These are phyloP conservation scores for Alligator mississippiensis DNA, from an alignment of 2,113 vertebrate genomes.

Conservation along the genomic window DNA sequence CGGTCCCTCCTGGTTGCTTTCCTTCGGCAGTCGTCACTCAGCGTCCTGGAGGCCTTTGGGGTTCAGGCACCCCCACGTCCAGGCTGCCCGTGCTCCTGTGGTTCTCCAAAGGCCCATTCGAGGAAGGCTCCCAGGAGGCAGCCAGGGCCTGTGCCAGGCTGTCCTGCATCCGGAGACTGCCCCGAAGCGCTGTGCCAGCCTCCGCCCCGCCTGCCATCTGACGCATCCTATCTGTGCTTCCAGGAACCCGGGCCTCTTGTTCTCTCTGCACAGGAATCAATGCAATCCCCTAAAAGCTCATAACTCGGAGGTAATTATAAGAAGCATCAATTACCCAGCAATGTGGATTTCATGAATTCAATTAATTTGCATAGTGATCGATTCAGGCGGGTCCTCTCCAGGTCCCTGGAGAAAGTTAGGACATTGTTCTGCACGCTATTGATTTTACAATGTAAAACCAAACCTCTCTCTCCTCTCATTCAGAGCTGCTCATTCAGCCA, in stretches of 20 bases:
- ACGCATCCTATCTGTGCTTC: neutral
- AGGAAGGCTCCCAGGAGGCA: neutral
- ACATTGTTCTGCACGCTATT: conserved; percentile 80
- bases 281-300: conserved; percentile 80
- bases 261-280: conserved; percentile 59
- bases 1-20: neutral
- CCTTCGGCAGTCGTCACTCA: neutral
- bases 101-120: neutral
- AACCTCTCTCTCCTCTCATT: conserved; percentile 74
- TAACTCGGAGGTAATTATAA: conserved; percentile 84
- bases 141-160: neutral
- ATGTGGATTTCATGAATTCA: conserved; percentile 80
- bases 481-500: conserved; percentile 83
- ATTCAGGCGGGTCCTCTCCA: conserved; percentile 69
- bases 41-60: neutral
- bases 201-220: neutral
- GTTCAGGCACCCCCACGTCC: neutral
- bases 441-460: conserved; percentile 81
- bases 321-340: conserved; percentile 81
- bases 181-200: rapidly evolving
- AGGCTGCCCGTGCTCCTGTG: no score
- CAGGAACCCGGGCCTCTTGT: neutral
- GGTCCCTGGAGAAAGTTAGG: conserved; percentile 74
- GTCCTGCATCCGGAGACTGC: rapidly evolving
- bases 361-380: conserved; percentile 83